Evolutionary conservation across 2,113 vertebrate genomes (phyloP), one percentile per base, ranked within the genome.

Genomic region (Chionomys nivalis): DNA sequence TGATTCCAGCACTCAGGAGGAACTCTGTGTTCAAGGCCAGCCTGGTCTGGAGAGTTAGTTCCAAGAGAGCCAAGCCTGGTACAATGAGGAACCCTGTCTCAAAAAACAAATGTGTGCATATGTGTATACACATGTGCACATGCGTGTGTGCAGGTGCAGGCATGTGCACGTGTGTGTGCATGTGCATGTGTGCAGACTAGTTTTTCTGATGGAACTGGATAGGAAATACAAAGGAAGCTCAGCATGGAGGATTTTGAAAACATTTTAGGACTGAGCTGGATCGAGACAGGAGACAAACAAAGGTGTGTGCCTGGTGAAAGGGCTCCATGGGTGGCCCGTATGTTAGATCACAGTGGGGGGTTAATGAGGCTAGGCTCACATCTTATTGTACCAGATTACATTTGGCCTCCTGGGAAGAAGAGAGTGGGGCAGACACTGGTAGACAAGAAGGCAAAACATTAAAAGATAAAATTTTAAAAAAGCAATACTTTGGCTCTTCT

Each of bases 181-280:
- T 33, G 16, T 77, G 76, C 31, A 16, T 28, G 26, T 52, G 8
- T 33, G 9, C 77, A 65, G 81, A 90, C 12, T 47, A 66, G 26
- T 19, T 70, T 90, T 93, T 92, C 72, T 63, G 36, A 55, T 39
- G 42, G 73, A 89, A 55, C 65, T 23, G 9, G 39, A 93, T 28
- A 94, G 75, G 42, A 70, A 79, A 89, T 86, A 55, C 39, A 90
- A 87, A 92, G 49, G 66, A 83, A 79, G 63, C 12, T 65, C 36
- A 31, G 55, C 36, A 63, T 55, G 52, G 12, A 61, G 5, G 47
- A 26, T 76, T 95, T 89, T 92, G 68, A 76, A 7, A 13, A 0
- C 55, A 42, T 90, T 91, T 93, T 92, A 52, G 49, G 94, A 89
- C 0, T 73, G 47, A 87, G 55, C 47, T n/a, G n/a, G 23, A 24